Percentiles rank a stretch among this genome's conserved stretches.
Evolutionary conservation across 1,140 invertebrate genomes (phyloP).

Genomic region (Sitophilus oryzae): DNA sequence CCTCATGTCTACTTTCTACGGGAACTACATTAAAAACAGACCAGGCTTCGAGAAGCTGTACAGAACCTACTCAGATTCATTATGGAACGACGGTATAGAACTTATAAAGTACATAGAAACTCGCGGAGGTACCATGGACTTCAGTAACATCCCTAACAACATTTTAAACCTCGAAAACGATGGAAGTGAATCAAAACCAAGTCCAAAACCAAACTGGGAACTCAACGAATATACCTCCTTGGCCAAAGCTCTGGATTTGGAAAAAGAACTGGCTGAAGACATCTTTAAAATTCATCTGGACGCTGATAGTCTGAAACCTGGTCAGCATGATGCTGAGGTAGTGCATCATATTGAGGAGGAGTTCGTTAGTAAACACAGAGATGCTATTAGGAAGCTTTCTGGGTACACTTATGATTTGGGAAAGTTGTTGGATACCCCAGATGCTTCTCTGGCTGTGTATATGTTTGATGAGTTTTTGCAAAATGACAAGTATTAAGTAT

Average conservation of each 20-base stretch:
- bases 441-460: constrained; percentile 54
- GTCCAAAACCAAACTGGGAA: constrained; percentile 44
- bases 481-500: constrained; percentile 40
- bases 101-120: constrained; percentile 69
- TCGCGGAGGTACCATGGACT: constrained; percentile 58
- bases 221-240: constrained; percentile 61
- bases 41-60: constrained; percentile 70
- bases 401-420: constrained; percentile 67
- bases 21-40: constrained; percentile 67
- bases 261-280: constrained; percentile 63
- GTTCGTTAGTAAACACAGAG: constrained; percentile 61
- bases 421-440: constrained; percentile 52
- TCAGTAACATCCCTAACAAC: constrained; percentile 30
- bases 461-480: background rate
- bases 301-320: constrained; percentile 45
- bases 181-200: constrained; percentile 28
- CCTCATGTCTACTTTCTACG: constrained; percentile 67
- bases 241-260: constrained; percentile 65
- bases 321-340: constrained; percentile 59
- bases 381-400: constrained; percentile 58
- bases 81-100: constrained; percentile 67
- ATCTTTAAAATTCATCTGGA: constrained; percentile 59
- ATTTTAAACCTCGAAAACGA: constrained; percentile 28
- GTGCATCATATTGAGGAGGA: constrained; percentile 67
- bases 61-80: constrained; percentile 62